A percentile compares a stretch with the other conserved stretches of the same genome.
Evolutionary conservation across 1,140 invertebrate species (phyloP).

Genomic region (Musca vetustissima): DNA sequence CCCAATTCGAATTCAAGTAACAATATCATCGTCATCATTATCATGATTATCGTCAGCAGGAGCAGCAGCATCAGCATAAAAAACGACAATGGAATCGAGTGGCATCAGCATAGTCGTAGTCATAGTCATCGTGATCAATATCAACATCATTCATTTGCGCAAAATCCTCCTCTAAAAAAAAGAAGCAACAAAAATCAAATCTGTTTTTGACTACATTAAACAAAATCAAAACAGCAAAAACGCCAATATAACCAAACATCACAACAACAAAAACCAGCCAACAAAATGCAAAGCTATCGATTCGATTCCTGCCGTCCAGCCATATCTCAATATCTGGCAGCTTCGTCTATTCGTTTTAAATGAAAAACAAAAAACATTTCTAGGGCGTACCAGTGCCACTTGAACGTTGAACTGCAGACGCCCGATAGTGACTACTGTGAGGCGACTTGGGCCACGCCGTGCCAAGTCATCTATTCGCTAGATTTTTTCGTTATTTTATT

Average conservation of each 20-base stretch:
- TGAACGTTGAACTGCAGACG: slow-evolving; percentile 56
- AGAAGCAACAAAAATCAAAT: slow-evolving; percentile 18
- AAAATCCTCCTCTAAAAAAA: too few species aligned
- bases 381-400: slow-evolving; percentile 43
- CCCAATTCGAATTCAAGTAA: too few species aligned
- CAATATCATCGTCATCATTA: too few species aligned
- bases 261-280: neutral
- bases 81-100: too few species aligned
- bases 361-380: neutral
- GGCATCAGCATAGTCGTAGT: too few species aligned
- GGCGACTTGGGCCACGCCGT: slow-evolving; percentile 26
- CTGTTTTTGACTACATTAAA: slow-evolving; percentile 18
- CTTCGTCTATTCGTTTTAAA: neutral
- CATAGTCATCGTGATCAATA: too few species aligned
- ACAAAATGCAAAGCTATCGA: neutral
- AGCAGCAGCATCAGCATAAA: too few species aligned
- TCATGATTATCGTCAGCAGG: too few species aligned
- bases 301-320: neutral
- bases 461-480: neutral
- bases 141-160: too few species aligned
- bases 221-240: slow-evolving; percentile 15
- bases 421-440: slow-evolving; percentile 54
- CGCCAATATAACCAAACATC: neutral
- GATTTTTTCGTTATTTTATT: too few species aligned
- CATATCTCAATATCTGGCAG: slow-evolving; percentile 8